Percentiles rank a stretch among this genome's conserved stretches.
Evolutionary conservation across 2,888 invertebrate genomes (phyloP).

Genomic region (Lasioglossum calceatum): DNA sequence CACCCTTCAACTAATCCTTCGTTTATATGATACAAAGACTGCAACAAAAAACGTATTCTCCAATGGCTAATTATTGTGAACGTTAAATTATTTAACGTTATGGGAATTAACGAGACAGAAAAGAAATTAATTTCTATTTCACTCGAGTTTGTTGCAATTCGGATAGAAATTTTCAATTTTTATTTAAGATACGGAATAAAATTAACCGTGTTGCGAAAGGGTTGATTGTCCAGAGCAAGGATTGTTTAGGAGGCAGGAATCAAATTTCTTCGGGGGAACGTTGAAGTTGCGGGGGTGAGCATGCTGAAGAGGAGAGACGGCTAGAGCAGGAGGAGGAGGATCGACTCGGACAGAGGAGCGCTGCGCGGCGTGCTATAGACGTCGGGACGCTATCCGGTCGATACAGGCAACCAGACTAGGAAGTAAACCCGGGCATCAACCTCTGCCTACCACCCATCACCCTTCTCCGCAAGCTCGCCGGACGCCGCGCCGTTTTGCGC

Average conservation of each 20-base stretch:
- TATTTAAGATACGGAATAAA: no score
- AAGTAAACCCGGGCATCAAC: slow-evolving; percentile 83
- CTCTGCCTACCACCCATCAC: slow-evolving; percentile 77
- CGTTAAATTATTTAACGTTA: no score
- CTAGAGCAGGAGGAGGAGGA: slow-evolving; percentile 23
- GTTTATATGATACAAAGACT: no score
- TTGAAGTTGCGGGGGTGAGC: neutral
- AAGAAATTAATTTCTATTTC: no score
- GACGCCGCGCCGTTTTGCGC: slow-evolving; percentile 30
- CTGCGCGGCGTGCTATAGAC: slow-evolving; percentile 65
- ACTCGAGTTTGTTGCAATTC: no score
- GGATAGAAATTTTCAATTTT: no score
- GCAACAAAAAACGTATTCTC: no score
- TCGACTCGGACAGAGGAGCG: slow-evolving; percentile 52
- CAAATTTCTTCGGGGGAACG: neutral
- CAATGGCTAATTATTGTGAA: no score
- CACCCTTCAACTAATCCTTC: no score
- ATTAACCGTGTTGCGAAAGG: neutral
- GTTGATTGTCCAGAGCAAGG: neutral
- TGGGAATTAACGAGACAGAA: no score
- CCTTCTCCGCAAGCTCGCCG: slow-evolving; percentile 73
- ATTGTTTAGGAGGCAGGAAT: neutral
- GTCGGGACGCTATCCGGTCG: slow-evolving; percentile 81
- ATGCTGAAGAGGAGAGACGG: neutral
- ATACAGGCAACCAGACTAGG: slow-evolving; percentile 82